Percentiles rank a stretch among this genome's conserved stretches.
Conservation (phyloP, 2,797 vertebrate species). For the Tapirus indicus region DNA sequence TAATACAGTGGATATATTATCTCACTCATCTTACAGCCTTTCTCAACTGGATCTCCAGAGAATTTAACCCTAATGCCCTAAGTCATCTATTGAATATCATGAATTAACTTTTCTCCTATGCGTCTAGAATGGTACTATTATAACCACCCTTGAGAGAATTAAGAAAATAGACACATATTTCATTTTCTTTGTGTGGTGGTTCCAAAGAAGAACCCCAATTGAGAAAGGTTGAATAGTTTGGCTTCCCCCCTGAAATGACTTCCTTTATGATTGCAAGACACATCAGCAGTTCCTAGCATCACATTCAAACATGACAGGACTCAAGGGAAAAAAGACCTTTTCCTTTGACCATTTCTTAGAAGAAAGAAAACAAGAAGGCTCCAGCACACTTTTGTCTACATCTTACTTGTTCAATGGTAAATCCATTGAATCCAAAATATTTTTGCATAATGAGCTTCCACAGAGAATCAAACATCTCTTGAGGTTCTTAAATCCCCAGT, state of each 20-base stretch:
- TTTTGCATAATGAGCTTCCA: background rate
- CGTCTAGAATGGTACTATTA: background rate
- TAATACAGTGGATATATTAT: slow-evolving; percentile 45
- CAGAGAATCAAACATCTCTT: background rate
- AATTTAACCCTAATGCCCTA: background rate
- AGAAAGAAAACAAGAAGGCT: background rate
- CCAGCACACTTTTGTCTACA: background rate
- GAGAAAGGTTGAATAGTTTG: background rate
- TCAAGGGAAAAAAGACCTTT: fast-evolving
- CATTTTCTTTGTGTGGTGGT: slow-evolving; percentile 24
- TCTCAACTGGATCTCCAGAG: background rate
- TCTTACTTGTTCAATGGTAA: background rate
- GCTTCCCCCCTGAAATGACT: background rate
- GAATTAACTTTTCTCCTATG: background rate
- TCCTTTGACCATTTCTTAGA: background rate
- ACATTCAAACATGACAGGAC: background rate
- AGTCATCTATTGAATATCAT: background rate
- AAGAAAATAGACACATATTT: slow-evolving; percentile 20
- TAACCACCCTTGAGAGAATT: background rate
- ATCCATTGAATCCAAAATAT: background rate
- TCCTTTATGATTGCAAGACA: background rate
- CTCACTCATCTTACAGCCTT: background rate
- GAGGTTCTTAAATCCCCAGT: background rate
- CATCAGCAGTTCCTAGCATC: background rate
- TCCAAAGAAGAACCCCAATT: background rate